A percentile compares a stretch with the other conserved stretches of the same genome.
These are phyloP conservation scores for Panzeria rudis DNA, from an alignment of 2,888 invertebrate species.

Conservation along the genomic window DNA sequence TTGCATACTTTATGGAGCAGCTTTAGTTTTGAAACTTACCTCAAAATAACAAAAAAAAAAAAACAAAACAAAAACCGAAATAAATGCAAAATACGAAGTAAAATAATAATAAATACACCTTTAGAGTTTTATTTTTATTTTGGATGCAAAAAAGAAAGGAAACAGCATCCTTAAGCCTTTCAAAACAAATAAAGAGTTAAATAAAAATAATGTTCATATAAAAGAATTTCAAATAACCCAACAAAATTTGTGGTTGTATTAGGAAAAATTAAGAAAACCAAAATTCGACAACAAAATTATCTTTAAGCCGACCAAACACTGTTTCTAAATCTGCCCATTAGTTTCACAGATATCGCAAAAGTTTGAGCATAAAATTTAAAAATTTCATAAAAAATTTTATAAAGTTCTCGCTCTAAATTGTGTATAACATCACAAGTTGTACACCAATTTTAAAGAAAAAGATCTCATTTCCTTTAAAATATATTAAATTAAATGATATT, in stretches of 20 bases:
- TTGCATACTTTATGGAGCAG: slow-evolving; percentile 67
- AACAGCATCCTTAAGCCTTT: slow-evolving; percentile 44
- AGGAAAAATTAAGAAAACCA: background rate
- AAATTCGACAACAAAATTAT: too few relatives aligned
- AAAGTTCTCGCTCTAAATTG: too few relatives aligned
- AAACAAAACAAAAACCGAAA: slow-evolving; percentile 13
- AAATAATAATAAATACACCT: slow-evolving; percentile 34
- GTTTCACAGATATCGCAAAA: too few relatives aligned
- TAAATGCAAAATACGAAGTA: slow-evolving; percentile 46
- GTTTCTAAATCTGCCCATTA: too few relatives aligned
- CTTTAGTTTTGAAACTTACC: slow-evolving; percentile 64
- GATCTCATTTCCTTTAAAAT: too few relatives aligned
- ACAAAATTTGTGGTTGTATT: background rate
- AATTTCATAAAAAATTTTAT: too few relatives aligned
- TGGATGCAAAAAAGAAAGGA: background rate
- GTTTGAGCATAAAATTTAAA: too few relatives aligned
- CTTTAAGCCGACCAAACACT: too few relatives aligned
- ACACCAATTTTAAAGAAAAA: too few relatives aligned
- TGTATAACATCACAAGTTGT: too few relatives aligned
- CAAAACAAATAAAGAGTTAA: slow-evolving; percentile 14
- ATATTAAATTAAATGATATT: too few relatives aligned
- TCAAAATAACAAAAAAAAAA: slow-evolving; percentile 31
- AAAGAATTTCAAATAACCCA: slow-evolving; percentile 23
- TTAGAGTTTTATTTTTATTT: background rate
- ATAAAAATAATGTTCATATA: slow-evolving; percentile 6